Evolutionary conservation across 2,113 vertebrate species (phyloP).

Genomic region (Podarcis raffonei): DNA sequence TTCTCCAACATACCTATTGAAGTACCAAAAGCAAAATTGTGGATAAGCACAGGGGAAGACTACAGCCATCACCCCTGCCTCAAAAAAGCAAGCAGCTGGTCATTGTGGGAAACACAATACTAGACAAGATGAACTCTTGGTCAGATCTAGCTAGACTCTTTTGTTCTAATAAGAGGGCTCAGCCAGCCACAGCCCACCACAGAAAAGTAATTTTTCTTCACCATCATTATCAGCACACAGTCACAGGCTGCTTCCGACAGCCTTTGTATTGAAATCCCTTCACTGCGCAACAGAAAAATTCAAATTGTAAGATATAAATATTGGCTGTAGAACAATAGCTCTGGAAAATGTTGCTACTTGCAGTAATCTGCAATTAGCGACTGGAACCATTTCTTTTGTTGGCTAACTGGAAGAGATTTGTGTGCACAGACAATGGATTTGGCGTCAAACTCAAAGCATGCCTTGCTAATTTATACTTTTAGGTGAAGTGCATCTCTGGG

Average conservation of each 20-base stretch:
- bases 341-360: constrained; percentile 27
- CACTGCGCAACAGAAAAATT: not conserved
- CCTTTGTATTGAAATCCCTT: constrained; percentile 26
- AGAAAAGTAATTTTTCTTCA: not conserved
- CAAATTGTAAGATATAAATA: constrained; percentile 2
- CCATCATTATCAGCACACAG: constrained; percentile 44
- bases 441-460: constrained; percentile 14
- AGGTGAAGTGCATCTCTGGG: constrained; percentile 14
- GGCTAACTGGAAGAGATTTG: not conserved
- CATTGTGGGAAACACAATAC: not conserved
- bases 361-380: constrained; percentile 16
- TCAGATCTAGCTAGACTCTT: not conserved
- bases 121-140: not conserved
- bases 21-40: not conserved
- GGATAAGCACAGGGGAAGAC: not conserved
- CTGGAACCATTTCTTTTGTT: constrained; percentile 22
- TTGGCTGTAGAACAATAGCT: constrained; percentile 25
- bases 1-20: too few species aligned
- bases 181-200: not conserved
- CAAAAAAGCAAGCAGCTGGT: not conserved
- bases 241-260: constrained; percentile 31
- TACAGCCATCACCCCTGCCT: not conserved
- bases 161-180: not conserved
- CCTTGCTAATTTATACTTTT: constrained; percentile 19
- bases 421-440: constrained; percentile 2